phyloP scores from a whole-genome alignment of 2,797 vertebrate genomes.

The Characodon lateralis region DNA sequence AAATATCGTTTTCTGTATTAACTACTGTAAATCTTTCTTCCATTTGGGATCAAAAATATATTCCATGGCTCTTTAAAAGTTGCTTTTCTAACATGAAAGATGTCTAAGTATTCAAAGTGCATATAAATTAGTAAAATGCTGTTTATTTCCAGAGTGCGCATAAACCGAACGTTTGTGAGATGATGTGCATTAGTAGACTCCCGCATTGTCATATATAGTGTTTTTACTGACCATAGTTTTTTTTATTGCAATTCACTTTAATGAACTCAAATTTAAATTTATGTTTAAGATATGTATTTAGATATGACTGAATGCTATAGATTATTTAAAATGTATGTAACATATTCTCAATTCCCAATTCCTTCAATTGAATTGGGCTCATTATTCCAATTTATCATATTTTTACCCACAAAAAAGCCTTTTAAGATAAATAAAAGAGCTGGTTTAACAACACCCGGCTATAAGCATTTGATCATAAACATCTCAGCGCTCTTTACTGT shows the following conservation, averaged over 20 bases:
- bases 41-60: neutral
- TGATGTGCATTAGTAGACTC: neutral
- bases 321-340: slow-evolving; percentile 26
- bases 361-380: slow-evolving; percentile 33
- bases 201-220: neutral
- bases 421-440: slow-evolving; percentile 27
- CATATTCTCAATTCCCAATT: slow-evolving; percentile 14
- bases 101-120: neutral
- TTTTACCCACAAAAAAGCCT: slow-evolving; percentile 21
- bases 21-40: neutral
- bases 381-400: slow-evolving; percentile 38
- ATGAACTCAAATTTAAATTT: slow-evolving; percentile 11
- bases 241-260: neutral
- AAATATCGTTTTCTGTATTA: neutral
- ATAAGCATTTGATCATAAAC: slow-evolving; percentile 47
- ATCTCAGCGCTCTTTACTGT: slow-evolving; percentile 37
- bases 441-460: slow-evolving; percentile 28
- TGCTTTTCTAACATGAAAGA: neutral
- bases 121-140: neutral
- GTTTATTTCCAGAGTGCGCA: neutral
- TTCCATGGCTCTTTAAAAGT: neutral
- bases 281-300: neutral
- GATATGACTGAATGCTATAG: slow-evolving; percentile 8
- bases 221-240: neutral
- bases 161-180: neutral